These are phyloP conservation scores for Drosophila lutescens DNA, from an alignment of 2,888 invertebrate genomes.

Conservation along the genomic window DNA sequence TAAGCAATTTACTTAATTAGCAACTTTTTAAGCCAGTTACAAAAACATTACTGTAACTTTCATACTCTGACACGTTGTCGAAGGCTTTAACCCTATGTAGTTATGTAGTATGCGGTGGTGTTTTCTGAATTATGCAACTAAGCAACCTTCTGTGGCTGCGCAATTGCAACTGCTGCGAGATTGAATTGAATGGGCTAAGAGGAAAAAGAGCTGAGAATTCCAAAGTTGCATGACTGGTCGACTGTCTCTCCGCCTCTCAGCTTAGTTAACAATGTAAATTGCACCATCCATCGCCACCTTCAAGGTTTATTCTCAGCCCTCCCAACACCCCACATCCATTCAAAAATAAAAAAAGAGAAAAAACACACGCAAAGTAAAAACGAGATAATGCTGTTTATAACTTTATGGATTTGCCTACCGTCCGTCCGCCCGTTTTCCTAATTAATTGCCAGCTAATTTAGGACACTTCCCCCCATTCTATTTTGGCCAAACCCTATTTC, in stretches of 20 bases:
- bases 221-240: conserved; percentile 36
- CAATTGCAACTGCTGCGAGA: conserved; percentile 32
- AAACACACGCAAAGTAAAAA: conserved; percentile 17
- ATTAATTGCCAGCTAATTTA: conserved; percentile 37
- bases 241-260: neutral
- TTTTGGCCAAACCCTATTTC: conserved; percentile 35
- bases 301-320: conserved; percentile 34
- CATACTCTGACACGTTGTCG: conserved; percentile 14
- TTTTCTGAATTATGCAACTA: conserved; percentile 20
- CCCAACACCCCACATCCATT: neutral
- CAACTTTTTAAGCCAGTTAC: conserved; percentile 5
- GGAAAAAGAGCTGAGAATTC: conserved; percentile 20
- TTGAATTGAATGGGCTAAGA: conserved; percentile 26
- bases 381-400: conserved; percentile 19
- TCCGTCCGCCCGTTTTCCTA: conserved; percentile 10
- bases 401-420: conserved; percentile 13
- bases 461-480: conserved; percentile 6
- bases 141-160: conserved; percentile 26
- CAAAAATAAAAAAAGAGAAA: neutral
- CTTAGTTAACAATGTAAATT: conserved; percentile 38
- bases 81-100: conserved; percentile 11
- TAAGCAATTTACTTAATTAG: neutral
- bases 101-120: conserved; percentile 4
- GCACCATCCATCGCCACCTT: conserved; percentile 41
- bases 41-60: conserved; percentile 15